Evolutionary conservation across 1,140 invertebrate genomes (phyloP), one percentile per base, ranked within the genome.

Genomic region (Tetragnatha versicolor): DNA sequence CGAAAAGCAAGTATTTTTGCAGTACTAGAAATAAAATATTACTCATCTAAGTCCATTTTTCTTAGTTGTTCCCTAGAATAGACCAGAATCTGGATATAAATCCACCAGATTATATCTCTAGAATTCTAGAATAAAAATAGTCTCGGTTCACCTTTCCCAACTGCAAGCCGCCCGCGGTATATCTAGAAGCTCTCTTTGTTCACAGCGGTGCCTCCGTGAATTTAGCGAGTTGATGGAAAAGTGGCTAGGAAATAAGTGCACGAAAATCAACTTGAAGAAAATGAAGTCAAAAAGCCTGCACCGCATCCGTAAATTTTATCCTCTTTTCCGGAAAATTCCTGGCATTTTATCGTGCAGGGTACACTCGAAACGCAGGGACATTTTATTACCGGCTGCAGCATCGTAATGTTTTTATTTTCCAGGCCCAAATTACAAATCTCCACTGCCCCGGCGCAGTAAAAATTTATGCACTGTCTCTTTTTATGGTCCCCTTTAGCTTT

Each of bases 321-420:
- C 20, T 47, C 20, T 47, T 47, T 47, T 17, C 1, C 12, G 42
- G 20, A 47, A 47, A 47, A 47, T 47, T 47, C 42, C 20, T 47
- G 42, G 3, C 12, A 47, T 47, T 47, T 47, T 47, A 47, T 47
- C 20, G 20, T n/a, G n/a, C n/a, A 1, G 42, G 42, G 12, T 20
- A 17, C 42, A 47, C 42, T 47, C 12, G 33, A 33, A 31, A 31
- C 7, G 12, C 58, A 10, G 20, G 7, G 58, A 33, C 27, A 31
- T 61, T 61, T 61, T 61, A 61, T 61, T 61, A 33, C 58, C 20
- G 12, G 14, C 9, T 31, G 3, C 2, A 31, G 31, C 12, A 25
- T 61, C 58, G 31, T 29, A 61, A 61, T 61, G 58, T 61, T 61
- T 61, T 61, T 61, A 61, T 61, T 29, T 47, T 53, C 49, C 58